Percentiles rank a stretch among this genome's conserved stretches.
phyloP scores from a whole-genome alignment of 1,140 invertebrate species.

The Drosophila hydei region DNA sequence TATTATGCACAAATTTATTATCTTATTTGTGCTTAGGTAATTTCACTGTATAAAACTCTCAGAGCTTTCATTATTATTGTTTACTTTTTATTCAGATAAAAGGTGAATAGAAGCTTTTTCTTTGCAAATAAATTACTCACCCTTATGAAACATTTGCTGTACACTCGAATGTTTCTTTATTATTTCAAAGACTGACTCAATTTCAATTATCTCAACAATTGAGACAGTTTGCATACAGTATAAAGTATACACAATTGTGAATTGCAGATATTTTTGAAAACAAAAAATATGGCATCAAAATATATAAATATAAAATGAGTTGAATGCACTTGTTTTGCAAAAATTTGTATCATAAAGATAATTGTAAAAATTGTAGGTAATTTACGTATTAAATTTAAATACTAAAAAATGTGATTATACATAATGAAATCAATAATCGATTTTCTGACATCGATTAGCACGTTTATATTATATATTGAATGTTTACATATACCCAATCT shows the following conservation, averaged over 20 bases:
- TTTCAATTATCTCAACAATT: background rate
- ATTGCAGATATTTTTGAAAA: constrained; percentile 11
- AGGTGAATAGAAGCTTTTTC: background rate
- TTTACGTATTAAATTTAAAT: background rate
- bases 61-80: background rate
- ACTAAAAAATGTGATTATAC: background rate
- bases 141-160: background rate
- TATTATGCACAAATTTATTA: background rate
- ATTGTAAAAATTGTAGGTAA: background rate
- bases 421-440: background rate
- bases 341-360: constrained; percentile 5
- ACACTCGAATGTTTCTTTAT: background rate
- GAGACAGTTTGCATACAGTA: background rate
- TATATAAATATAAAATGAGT: constrained; percentile 9
- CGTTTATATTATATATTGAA: background rate
- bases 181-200: background rate
- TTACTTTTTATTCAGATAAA: background rate
- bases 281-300: background rate
- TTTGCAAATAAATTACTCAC: background rate
- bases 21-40: too few species aligned
- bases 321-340: constrained; percentile 23
- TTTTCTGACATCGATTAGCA: background rate
- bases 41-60: too few species aligned
- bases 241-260: background rate
- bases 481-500: background rate